These are phyloP conservation scores for Petroica traversi DNA, from an alignment of 2,113 vertebrate species.

Conservation along the genomic window DNA sequence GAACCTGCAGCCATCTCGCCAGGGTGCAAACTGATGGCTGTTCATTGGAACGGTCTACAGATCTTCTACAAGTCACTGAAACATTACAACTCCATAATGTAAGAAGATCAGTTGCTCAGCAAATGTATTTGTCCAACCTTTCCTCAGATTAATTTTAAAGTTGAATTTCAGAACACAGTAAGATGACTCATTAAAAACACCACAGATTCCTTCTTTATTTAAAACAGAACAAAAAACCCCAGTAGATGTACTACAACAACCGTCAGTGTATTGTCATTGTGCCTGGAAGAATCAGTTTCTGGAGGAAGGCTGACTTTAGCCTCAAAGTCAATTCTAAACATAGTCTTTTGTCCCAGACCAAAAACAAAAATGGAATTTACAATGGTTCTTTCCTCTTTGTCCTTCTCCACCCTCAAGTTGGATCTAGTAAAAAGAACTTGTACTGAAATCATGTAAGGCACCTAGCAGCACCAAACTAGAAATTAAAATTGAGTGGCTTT, in stretches of 20 bases:
- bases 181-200: background rate
- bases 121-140: background rate
- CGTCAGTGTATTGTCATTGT: background rate
- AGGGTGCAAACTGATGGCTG: background rate
- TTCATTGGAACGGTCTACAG: background rate
- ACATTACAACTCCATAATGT: background rate
- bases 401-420: background rate
- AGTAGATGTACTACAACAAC: background rate
- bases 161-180: background rate
- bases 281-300: background rate
- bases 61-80: background rate
- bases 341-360: background rate
- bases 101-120: background rate
- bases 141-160: background rate
- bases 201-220: background rate
- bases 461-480: background rate
- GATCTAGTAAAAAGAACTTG: background rate
- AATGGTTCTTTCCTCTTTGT: background rate
- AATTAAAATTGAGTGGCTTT: slow-evolving; percentile 12
- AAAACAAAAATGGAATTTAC: background rate
- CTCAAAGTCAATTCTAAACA: background rate
- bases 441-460: background rate
- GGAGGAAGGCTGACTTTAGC: background rate
- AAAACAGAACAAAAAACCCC: background rate
- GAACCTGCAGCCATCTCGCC: background rate